Base-by-base conservation (phyloP, 2,888 invertebrate genomes). In the Ligdia adustata region DNA sequence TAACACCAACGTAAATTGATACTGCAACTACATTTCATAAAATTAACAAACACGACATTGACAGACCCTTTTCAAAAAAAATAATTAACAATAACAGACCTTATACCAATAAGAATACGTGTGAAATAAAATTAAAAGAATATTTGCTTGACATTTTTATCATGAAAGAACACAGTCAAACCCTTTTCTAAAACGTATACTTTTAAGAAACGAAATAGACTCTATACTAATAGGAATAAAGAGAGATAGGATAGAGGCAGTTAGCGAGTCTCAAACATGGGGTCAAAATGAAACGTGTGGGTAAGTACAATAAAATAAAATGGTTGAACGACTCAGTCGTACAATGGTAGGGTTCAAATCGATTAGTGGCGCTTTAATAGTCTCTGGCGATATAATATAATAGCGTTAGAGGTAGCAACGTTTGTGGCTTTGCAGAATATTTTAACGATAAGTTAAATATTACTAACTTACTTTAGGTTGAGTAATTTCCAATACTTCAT, bases 251-350 rank as follows among this genome's bases (percentile, higher is more conserved):
- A 33, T 9, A 2, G 7, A 35, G n/a, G 26, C 11, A 29, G 50
- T 59, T 9, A 16, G 35, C 7, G 9, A 46, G 35, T 40, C 16
- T 34, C 12, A 60, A 60, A 66, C 62, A 60, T 63, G 70, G 79
- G 82, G 79, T 72, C 74, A 72, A 68, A 72, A 65, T 62, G 70
- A 74, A 69, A 68, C 69, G 79, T 77, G 75, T 79, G 80, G 80
- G 84, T 76, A 70, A 76, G 72, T 69, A 85, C 85, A 85, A 88
- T 87, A 79, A 86, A 87, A 87, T 86, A 79, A 83, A 85, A 85
- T 74, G 85, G 82, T 79, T 77, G 80, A 80, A 80, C 73, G 79
- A 72, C 70, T 70, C 71, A 73, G 73, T 72, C 69, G 70, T 68
- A 79, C 80, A 81, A 82, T 82, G 65, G 71, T 64, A 64, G 83